Base-by-base conservation (phyloP, 2,888 invertebrate genomes). In the Tortrix viridana region DNA sequence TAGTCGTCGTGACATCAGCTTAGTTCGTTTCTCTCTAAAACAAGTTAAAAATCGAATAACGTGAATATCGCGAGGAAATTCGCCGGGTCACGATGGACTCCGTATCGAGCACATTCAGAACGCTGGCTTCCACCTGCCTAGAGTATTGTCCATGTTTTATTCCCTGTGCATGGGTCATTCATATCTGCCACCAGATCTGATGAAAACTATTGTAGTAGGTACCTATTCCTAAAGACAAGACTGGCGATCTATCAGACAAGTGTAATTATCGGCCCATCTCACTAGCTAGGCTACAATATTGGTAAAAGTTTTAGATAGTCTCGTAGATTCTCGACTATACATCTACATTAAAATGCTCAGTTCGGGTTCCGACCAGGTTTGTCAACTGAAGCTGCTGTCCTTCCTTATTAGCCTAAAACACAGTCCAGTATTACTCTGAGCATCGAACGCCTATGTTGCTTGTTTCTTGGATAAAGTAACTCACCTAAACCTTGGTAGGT, bases 191-290 rank as follows among this genome's bases (percentile, higher is more conserved):
- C 3, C 16, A 26, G 55, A 18, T 19, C 19, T 46, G n/a, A 55
- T 55, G 44, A 55, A n/a, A n/a, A 53, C 41, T 2, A 22, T 53
- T n/a, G 52, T 53, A 1, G 41, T n/a, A n/a, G n/a, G n/a, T 53
- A 16, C 53, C 53, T 43, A 43, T 43, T 5, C 5, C 16, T 4
- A 53, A 53, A 16, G 41, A 53, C 18, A 41, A 46, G 18, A 55
- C 44, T 0, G 44, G 44, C 2, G 19, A 54, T 16, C 26, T 46
- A 18, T 44, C 44, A 18, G 43, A 26, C 12, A 12, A 5, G 6
- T 16, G 18, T 43, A 54, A 54, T 18, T 54, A 54, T 44, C 43
- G 54, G 16, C 54, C 54, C 3, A 54, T 54, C 12, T 54, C 54
- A 16, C 26, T 54, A 12, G 54, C 43, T 18, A 54, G 44, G 54